phyloP scores from a whole-genome alignment of 2,797 vertebrate species.

The Garrulus glandarius region DNA sequence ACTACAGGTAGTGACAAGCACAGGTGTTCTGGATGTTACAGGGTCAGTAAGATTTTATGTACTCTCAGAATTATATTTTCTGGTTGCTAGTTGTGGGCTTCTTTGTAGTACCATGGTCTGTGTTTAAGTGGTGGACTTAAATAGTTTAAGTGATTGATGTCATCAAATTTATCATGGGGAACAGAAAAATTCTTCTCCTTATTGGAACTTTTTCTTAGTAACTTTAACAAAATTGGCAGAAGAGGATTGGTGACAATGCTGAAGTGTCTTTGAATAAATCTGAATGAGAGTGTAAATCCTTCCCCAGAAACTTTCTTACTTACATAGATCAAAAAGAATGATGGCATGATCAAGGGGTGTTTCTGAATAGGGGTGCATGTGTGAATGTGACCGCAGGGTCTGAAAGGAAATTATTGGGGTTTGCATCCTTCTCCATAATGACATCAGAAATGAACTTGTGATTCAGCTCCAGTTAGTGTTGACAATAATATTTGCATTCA shows the following conservation, averaged over 20 bases:
- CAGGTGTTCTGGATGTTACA: background rate
- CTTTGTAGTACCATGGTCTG: background rate
- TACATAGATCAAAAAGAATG: background rate
- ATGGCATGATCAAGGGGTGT: accelerated
- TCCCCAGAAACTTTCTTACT: background rate
- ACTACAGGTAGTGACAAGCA: background rate
- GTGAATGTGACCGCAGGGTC: background rate
- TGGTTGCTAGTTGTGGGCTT: background rate
- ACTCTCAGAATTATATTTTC: background rate
- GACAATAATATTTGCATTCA: background rate
- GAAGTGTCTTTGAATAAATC: background rate
- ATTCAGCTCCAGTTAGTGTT: background rate
- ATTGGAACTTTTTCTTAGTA: background rate
- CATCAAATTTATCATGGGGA: background rate
- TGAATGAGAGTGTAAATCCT: background rate
- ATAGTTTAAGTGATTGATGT: background rate
- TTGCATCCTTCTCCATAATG: background rate
- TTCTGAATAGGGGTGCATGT: accelerated
- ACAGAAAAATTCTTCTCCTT: background rate
- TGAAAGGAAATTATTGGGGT: background rate
- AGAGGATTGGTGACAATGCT: background rate
- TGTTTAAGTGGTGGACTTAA: background rate
- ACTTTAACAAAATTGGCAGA: background rate
- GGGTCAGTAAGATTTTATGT: background rate
- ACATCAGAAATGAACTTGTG: background rate